Conservation (phyloP, 2,113 vertebrate species). For the Cyprinus carpio region DNA sequence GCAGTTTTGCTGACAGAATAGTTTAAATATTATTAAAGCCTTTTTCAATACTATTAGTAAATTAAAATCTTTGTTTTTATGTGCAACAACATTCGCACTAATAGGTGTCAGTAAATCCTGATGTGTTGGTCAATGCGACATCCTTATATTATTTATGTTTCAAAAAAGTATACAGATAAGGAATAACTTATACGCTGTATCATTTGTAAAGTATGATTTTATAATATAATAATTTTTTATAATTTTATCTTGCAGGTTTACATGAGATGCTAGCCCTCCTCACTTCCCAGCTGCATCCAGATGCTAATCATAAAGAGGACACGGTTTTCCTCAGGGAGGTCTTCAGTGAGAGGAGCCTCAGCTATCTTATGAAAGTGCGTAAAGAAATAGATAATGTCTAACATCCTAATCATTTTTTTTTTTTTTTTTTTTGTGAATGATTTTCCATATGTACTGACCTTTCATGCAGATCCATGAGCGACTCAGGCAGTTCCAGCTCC, state of each 20-base stretch:
- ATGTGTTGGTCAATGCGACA: background rate
- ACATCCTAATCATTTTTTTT: background rate
- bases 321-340: constrained; percentile 88
- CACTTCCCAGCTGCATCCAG: constrained; percentile 91
- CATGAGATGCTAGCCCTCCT: constrained; percentile 92
- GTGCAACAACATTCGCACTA: background rate
- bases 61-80: background rate
- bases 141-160: background rate
- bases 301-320: constrained; percentile 90
- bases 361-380: constrained; percentile 89
- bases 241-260: constrained; percentile 73
- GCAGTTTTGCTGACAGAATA: background rate
- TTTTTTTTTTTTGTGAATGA: constrained; percentile 7
- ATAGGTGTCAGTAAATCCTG: background rate
- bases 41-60: background rate
- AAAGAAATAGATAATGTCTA: background rate
- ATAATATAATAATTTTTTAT: no score
- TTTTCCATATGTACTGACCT: constrained; percentile 32
- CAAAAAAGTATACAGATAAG: background rate
- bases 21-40: background rate
- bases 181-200: background rate
- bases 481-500: constrained; percentile 86
- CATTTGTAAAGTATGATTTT: background rate
- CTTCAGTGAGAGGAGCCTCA: constrained; percentile 90
- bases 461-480: constrained; percentile 88